A percentile compares a stretch with the other conserved stretches of the same genome.
Conservation (phyloP, 2,797 vertebrate species). For the Miichthys miiuy region DNA sequence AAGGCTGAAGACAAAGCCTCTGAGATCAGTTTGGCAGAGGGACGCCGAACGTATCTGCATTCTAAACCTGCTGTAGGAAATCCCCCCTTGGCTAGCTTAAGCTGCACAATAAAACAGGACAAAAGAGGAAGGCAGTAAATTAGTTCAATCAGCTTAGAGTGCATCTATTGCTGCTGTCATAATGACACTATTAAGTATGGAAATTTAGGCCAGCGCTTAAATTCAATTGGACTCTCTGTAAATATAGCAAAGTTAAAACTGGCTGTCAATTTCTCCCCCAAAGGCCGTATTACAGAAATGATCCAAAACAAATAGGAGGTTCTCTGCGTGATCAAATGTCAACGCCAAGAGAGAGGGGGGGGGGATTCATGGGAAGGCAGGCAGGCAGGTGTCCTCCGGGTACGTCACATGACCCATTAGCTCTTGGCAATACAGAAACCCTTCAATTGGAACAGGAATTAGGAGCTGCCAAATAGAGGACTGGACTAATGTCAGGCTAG, state of each 20-base stretch:
- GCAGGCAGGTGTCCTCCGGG: conserved; percentile 77
- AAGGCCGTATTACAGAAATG: conserved; percentile 27
- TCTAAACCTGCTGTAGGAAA: conserved; percentile 62
- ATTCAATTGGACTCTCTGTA: conserved; percentile 41
- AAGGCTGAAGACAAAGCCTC: conserved; percentile 63
- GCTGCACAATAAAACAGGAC: conserved; percentile 58
- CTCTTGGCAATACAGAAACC: conserved; percentile 74
- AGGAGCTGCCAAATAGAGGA: conserved; percentile 59
- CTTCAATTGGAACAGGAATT: conserved; percentile 82
- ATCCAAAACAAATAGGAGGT: conserved; percentile 83
- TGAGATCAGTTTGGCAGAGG: conserved; percentile 64
- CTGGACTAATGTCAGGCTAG: conserved; percentile 62
- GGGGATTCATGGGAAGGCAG: conserved; percentile 22
- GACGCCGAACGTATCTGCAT: conserved; percentile 56
- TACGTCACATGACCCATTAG: conserved; percentile 78
- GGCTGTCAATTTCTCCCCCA: conserved; percentile 16
- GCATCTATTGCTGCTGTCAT: conserved; percentile 54
- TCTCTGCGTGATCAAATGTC: conserved; percentile 66
- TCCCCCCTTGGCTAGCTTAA: conserved; percentile 53
- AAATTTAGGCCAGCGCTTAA: conserved; percentile 46
- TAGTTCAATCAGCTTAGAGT: conserved; percentile 62
- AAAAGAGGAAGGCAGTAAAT: conserved; percentile 60
- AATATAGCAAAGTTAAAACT: conserved; percentile 41
- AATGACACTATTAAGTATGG: conserved; percentile 53
- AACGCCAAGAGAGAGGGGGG: conserved; percentile 21